Evolutionary conservation across 2,888 invertebrate species (phyloP), one percentile per base, ranked within the genome.

Genomic region (Rhaphigaster nebulosa): DNA sequence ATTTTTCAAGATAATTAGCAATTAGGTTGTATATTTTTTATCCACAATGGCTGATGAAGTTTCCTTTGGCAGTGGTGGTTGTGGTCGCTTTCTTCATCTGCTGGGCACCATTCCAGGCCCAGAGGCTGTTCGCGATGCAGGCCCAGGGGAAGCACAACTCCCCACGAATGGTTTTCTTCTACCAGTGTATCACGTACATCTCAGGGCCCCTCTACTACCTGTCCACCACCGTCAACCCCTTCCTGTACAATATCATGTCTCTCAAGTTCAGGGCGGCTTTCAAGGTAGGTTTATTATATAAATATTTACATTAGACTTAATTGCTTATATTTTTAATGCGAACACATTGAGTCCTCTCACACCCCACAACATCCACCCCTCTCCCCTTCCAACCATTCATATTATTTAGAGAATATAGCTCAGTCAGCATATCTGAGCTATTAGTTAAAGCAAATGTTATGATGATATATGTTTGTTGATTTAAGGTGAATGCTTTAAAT

Each of bases 171-270:
- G 93, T 94, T 90, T 94, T 96, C 87, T 94, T 96, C 12, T 97
- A 97, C 94, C 95, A 95, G 91, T 94, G 96, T 90, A 94, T 97
- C 91, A 97, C 96, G 10, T 97, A 98, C 94, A 95, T 96, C 80
- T 98, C 98, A 0, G 98, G 98, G 0, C 96, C 98, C 0, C 95
- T 98, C 91, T 98, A 98, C 95, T 99, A 98, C 94, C 94, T 98
- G 92, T 98, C 98, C 18, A 98, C 98, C 23, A 98, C 97, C 93
- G 96, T 98, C 93, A 99, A 99, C 94, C 98, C 99, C 0, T 95
- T 98, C 92, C 95, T 98, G 56, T 99, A 99, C 94, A 97, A 98
- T 94, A 97, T 98, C 91, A 98, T 99, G 98, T 98, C 98, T 26
- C 96, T 97, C 94, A 98, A 98, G 94, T 99, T 98, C 93, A 95